Evolutionary conservation across 1,140 invertebrate genomes (phyloP).

Genomic region (Coboldia fuscipes): DNA sequence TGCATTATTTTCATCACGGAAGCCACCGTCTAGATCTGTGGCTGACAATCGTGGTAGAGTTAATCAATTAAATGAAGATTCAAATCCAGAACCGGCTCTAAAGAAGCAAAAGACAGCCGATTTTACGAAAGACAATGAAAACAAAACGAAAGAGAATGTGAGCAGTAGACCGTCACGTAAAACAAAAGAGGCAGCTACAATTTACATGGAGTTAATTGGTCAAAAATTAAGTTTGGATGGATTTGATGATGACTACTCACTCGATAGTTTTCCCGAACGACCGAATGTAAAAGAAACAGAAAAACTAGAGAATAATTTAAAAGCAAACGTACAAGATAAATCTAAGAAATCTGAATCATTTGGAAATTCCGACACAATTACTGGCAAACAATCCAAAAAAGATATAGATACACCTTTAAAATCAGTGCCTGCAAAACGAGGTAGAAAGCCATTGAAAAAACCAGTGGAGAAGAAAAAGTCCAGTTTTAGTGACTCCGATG

Average conservation of each 20-base stretch:
- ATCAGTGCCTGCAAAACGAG: background rate
- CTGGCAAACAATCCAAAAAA: background rate
- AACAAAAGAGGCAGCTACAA: constrained; percentile 50
- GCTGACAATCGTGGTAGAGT: too few species aligned
- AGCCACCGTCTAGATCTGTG: too few species aligned
- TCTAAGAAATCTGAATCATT: too few species aligned
- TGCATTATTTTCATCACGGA: too few species aligned
- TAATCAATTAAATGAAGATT: too few species aligned
- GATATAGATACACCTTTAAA: constrained; percentile 2
- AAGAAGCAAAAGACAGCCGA: too few species aligned
- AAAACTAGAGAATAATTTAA: constrained; percentile 36
- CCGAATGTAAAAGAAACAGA: constrained; percentile 36
- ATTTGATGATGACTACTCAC: constrained; percentile 33
- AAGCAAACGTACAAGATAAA: constrained; percentile 22
- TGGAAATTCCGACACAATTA: background rate
- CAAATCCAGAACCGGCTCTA: too few species aligned
- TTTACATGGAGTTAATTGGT: constrained; percentile 52
- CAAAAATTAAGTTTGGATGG: constrained; percentile 36
- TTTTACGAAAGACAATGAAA: background rate
- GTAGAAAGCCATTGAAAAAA: constrained; percentile 6
- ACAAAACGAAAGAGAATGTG: background rate
- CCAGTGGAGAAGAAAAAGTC: constrained; percentile 1
- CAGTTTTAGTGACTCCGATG: constrained; percentile 32
- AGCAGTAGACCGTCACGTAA: constrained; percentile 34
- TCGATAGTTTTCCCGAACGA: constrained; percentile 42